phyloP scores from a whole-genome alignment of 2,888 invertebrate species.

The Eurytoma californica region DNA sequence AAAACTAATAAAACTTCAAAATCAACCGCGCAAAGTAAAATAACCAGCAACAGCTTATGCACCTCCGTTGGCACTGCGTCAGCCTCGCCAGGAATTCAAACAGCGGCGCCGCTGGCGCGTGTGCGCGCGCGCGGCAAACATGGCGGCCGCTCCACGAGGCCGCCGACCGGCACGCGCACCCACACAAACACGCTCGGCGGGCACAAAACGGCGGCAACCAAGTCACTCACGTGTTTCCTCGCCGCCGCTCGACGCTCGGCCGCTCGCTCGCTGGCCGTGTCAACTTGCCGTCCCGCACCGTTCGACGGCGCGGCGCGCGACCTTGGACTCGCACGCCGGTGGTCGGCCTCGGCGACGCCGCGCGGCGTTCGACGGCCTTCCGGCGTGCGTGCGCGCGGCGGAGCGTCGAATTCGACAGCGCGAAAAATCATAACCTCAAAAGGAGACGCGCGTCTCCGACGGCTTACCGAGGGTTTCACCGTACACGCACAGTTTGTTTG shows the following conservation, averaged over 20 bases:
- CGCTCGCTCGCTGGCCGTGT: background rate
- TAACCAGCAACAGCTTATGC: background rate
- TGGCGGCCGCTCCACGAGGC: conserved; percentile 51
- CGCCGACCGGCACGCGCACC: conserved; percentile 3
- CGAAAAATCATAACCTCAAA: background rate
- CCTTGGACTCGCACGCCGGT: background rate
- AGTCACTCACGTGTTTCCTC: conserved; percentile 39
- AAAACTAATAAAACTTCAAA: background rate
- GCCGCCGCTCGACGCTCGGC: background rate
- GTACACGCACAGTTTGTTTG: background rate
- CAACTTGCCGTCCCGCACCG: background rate
- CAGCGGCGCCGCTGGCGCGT: background rate
- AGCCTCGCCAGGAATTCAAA: background rate
- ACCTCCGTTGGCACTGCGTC: background rate
- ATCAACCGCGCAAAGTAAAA: background rate
- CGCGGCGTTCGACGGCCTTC: background rate
- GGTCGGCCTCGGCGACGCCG: background rate
- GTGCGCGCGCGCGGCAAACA: conserved; percentile 36
- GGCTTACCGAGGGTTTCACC: background rate
- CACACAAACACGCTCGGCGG: too few relatives aligned
- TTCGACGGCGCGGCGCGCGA: background rate
- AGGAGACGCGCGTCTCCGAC: background rate
- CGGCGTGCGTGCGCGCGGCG: too few relatives aligned
- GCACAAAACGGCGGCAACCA: conserved; percentile 24
- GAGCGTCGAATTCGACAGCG: background rate